Evolutionary conservation across 2,888 invertebrate genomes (phyloP), one percentile per base, ranked within the genome.

Genomic region (Macaria liturata): DNA sequence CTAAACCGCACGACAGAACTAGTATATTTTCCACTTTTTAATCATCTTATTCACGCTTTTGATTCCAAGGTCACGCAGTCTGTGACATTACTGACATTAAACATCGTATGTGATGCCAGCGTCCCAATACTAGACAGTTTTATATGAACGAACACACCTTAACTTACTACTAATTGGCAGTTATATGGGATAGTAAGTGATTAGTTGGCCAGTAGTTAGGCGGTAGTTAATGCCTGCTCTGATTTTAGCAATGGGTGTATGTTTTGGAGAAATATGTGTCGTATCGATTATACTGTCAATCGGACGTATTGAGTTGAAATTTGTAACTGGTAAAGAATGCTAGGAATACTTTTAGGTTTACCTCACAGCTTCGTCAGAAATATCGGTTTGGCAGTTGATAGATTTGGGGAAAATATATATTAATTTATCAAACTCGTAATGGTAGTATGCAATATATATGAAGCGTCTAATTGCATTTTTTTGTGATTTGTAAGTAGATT

Each of bases 21-120:
- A 81, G 79, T 76, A 77, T 72, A 81, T 80, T 72, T 72, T 72
- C 78, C 79, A 78, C 45, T 62, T 67, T 72, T 67, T 54, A 59
- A 59, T 54, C 49, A 49, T 52, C 34, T 56, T 48, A 60, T 44
- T 60, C 59, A 60, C 48, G 42, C 51, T 55, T 54, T 61, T 46
- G 54, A n/a, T 43, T 30, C 32, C 52, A 60, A 60, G 59, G 59
- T 49, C 55, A 32, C 52, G 52, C n/a, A 49, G 55, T 55, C 55
- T 60, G 55, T 42, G 49, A 30, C 51, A 53, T 56, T 52, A 56
- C 52, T 42, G 49, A 30, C 51, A 53, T 60, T 52, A 60, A 60
- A 55, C 43, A 51, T 51, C 37, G 8, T 39, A 31, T 39, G 20
- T 32, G 39, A 32, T 39, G 32, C 47, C 9, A n/a, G 8, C 31